These are phyloP conservation scores for Drosophila ezoana DNA, from an alignment of 2,888 invertebrate species.

Conservation along the genomic window DNA sequence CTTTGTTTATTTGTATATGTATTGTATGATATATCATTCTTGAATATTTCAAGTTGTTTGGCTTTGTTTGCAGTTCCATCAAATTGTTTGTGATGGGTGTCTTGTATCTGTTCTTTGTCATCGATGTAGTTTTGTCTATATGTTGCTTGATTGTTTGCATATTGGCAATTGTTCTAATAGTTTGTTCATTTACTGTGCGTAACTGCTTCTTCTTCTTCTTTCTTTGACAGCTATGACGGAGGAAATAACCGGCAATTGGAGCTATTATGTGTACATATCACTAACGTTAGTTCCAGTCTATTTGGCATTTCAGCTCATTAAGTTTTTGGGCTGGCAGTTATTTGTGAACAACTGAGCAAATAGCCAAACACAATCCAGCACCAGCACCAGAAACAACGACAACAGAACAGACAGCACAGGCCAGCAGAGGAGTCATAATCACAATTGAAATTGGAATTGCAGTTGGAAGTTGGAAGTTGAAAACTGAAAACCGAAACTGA, in stretches of 20 bases:
- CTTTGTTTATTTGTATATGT: background rate
- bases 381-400: background rate
- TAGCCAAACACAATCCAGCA: slow-evolving; percentile 24
- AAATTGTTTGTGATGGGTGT: slow-evolving; percentile 20
- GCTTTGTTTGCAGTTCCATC: slow-evolving; percentile 35
- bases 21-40: slow-evolving; percentile 30
- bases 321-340: slow-evolving; percentile 85
- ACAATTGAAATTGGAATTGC: slow-evolving; percentile 26
- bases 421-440: slow-evolving; percentile 29
- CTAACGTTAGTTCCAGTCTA: slow-evolving; percentile 84
- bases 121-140: slow-evolving; percentile 17
- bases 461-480: slow-evolving; percentile 19
- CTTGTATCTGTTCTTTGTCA: slow-evolving; percentile 30
- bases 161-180: slow-evolving; percentile 53
- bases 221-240: slow-evolving; percentile 83
- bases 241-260: slow-evolving; percentile 84
- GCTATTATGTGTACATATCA: slow-evolving; percentile 84
- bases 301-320: slow-evolving; percentile 84
- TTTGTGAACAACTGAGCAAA: slow-evolving; percentile 85
- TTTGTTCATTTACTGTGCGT: slow-evolving; percentile 4
- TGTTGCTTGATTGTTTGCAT: slow-evolving; percentile 33
- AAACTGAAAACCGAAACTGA: slow-evolving; percentile 2
- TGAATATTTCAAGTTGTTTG: slow-evolving; percentile 28
- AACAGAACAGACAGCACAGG: slow-evolving; percentile 2
- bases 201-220: slow-evolving; percentile 1